Conservation (phyloP, 2,113 vertebrate species). For the Daphoenositta chrysoptera region DNA sequence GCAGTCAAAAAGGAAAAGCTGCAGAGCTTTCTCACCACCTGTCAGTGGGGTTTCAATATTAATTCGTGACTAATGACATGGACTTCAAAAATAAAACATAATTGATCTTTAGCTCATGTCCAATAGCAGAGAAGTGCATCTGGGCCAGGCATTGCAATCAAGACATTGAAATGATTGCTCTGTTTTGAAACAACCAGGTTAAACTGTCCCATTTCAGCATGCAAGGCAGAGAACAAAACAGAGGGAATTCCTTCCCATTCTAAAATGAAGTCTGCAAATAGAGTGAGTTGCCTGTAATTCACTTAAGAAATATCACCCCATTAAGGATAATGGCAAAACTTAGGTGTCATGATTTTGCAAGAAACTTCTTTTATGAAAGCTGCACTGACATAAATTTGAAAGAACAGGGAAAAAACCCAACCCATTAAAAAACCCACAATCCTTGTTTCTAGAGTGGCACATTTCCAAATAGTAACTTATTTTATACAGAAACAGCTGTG, state of each 20-base stretch:
- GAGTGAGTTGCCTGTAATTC: not conserved
- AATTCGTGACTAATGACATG: not conserved
- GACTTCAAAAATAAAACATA: not conserved
- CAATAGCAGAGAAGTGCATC: not conserved
- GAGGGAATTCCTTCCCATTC: not conserved
- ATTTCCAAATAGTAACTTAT: not conserved
- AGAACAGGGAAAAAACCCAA: fast-evolving
- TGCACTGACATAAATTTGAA: not conserved
- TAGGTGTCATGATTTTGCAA: not conserved
- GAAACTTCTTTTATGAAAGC: not conserved
- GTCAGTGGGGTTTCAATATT: not conserved
- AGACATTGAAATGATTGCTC: not conserved
- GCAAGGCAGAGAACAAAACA: not conserved
- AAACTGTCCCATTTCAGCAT: not conserved
- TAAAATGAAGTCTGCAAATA: not conserved
- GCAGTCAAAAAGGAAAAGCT: not conserved
- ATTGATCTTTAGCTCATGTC: not conserved
- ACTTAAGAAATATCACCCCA: not conserved
- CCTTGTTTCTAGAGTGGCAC: not conserved
- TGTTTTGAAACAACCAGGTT: not conserved
- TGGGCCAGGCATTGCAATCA: not conserved
- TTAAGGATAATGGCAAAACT: not conserved
- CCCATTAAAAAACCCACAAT: not conserved
- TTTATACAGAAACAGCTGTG: not conserved
- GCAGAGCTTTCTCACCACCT: not conserved